Conservation (phyloP, 2,888 invertebrate genomes). For the Agriopis aurantiaria region DNA sequence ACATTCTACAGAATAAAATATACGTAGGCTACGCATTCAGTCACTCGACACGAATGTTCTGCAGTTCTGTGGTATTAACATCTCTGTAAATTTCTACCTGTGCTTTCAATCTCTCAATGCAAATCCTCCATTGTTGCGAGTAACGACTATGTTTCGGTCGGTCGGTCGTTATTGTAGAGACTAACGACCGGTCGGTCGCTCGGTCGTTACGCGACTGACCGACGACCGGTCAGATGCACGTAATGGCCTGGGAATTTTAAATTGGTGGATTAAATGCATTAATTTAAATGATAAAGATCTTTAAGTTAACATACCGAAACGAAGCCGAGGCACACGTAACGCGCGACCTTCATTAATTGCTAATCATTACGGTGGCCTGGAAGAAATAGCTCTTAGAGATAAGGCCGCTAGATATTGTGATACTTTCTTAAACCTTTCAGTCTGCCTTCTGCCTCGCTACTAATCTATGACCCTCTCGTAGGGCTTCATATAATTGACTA, state of each 20-base stretch:
- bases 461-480: too few species aligned
- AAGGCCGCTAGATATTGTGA: too few species aligned
- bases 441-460: too few species aligned
- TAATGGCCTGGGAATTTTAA: conserved; percentile 22
- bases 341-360: too few species aligned
- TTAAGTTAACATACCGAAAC: neutral
- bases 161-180: conserved; percentile 7
- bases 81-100: conserved; percentile 44
- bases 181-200: conserved; percentile 9
- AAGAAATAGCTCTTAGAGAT: too few species aligned
- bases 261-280: conserved; percentile 9
- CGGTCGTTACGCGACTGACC: conserved; percentile 25
- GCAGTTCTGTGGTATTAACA: conserved; percentile 26
- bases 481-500: too few species aligned
- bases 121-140: conserved; percentile 48
- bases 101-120: conserved; percentile 39
- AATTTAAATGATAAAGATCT: conserved; percentile 9
- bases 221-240: conserved; percentile 25
- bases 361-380: too few species aligned
- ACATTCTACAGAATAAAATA: too few species aligned
- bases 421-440: too few species aligned
- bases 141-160: conserved; percentile 39
- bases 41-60: too few species aligned
- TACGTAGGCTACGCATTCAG: too few species aligned
- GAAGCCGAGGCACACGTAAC: too few species aligned